A percentile compares a stretch with the other conserved stretches of the same genome.
Evolutionary conservation across 1,140 invertebrate species (phyloP).

Genomic region (Drosophila punjabiensis): DNA sequence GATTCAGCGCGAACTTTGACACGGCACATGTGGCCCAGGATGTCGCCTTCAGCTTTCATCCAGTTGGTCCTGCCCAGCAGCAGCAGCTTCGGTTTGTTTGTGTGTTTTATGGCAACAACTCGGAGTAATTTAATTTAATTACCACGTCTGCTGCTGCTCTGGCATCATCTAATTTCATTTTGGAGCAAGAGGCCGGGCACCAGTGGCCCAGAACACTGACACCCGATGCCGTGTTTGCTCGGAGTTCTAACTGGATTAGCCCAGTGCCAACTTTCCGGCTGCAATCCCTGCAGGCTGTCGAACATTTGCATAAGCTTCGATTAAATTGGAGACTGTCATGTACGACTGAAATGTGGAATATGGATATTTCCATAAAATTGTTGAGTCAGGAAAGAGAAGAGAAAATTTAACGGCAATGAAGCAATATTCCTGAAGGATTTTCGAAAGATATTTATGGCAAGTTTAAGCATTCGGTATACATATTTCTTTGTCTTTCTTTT

Average conservation of each 20-base stretch:
- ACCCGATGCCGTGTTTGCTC: slow-evolving; percentile 63
- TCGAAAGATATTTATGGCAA: no score
- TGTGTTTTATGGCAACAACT: slow-evolving; percentile 68
- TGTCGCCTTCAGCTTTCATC: neutral
- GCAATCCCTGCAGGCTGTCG: slow-evolving; percentile 43
- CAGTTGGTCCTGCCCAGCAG: slow-evolving; percentile 9
- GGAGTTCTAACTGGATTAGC: slow-evolving; percentile 55
- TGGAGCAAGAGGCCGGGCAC: slow-evolving; percentile 16
- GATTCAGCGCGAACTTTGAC: slow-evolving; percentile 68
- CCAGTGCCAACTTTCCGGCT: slow-evolving; percentile 29
- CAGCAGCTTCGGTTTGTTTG: slow-evolving; percentile 10
- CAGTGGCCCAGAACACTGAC: slow-evolving; percentile 48
- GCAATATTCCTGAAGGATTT: neutral
- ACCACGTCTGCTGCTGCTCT: slow-evolving; percentile 53
- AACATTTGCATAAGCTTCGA: slow-evolving; percentile 65
- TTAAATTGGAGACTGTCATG: slow-evolving; percentile 25
- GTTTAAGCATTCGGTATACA: neutral
- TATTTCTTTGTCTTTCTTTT: no score
- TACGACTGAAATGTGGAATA: neutral
- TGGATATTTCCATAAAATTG: slow-evolving; percentile 1
- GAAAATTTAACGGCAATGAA: no score
- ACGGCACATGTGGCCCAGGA: slow-evolving; percentile 49
- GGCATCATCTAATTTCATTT: slow-evolving; percentile 74
- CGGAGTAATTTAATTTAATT: slow-evolving; percentile 77
- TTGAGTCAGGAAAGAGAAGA: neutral